Evolutionary conservation across 2,797 vertebrate genomes (phyloP), one percentile per base, ranked within the genome.

Genomic region (Bradypodion pumilum): DNA sequence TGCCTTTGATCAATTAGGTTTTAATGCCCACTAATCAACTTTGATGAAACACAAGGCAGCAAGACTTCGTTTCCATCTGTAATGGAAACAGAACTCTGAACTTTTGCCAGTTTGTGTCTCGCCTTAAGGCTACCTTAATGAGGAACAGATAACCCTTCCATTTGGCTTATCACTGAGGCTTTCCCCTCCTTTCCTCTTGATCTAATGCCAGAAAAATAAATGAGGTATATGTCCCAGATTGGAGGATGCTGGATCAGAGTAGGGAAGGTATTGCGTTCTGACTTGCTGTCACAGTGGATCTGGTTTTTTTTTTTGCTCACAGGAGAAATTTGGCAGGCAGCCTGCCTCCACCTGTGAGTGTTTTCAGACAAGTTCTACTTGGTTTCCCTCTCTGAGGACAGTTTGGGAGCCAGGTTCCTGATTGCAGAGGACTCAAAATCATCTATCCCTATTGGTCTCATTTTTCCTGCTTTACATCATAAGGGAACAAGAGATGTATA

Each of bases 181-280:
- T 66, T 44, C 62, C 25, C 46, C 52, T 19, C 5, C 56, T 82
- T 73, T 79, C 46, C 44, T 56, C 59, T 84, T 59, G 29, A 80
- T 42, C 76, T 80, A 32, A 21, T 78, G 62, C 62, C 76, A 79
- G 32, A 60, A 79, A 86, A 74, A 21, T 62, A 80, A 74, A 83
- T 68, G 49, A 79, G 69, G 7, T 40, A 42, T 68, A 46, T 68
- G 60, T 59, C 49, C 75, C 60, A 82, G 49, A 59, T 37, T 78
- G 80, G 70, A 25, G 23, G 65, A 16, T 49, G 52, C 16, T 63
- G 46, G 49, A 59, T 66, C 59, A 78, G 68, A 16, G 74, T 37
- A 44, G n/a, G 25, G 59, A 46, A 23, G 52, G 46, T 46, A 59
- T 66, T 66, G 68, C 3, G 16, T 79, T 78, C 80, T 78, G 37